These are phyloP conservation scores for Anhinga anhinga DNA, from an alignment of 2,113 vertebrate species.

Conservation along the genomic window DNA sequence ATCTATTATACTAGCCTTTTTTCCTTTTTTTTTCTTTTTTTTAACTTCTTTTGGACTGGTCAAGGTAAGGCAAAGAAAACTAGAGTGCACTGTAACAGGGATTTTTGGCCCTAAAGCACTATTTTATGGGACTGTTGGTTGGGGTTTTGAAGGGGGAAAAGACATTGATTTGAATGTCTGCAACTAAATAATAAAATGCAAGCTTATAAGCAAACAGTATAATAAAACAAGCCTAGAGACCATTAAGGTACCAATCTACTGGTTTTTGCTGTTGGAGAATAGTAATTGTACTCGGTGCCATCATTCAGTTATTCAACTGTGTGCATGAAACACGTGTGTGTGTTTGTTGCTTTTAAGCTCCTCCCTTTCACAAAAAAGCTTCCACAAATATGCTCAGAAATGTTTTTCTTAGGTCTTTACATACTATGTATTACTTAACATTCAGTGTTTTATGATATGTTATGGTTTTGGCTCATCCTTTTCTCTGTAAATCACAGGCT, in stretches of 20 bases:
- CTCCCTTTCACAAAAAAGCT: background rate
- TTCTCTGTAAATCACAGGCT: background rate
- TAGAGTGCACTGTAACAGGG: no score
- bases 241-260: background rate
- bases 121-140: background rate
- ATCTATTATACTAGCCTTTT: background rate
- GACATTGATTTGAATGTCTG: background rate
- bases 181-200: background rate
- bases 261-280: background rate
- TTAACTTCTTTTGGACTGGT: accelerated
- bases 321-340: background rate
- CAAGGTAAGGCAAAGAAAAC: background rate
- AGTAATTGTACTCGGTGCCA: background rate
- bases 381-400: background rate
- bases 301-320: background rate
- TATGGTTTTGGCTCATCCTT: background rate
- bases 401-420: background rate
- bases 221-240: background rate
- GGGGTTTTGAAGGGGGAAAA: background rate
- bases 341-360: background rate
- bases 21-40: no score
- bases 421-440: background rate
- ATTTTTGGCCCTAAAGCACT: background rate
- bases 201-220: background rate
- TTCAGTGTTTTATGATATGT: background rate